A percentile compares a stretch with the other conserved stretches of the same genome.
phyloP scores from a whole-genome alignment of 2,888 invertebrate genomes.

The Dusona sp. region DNA sequence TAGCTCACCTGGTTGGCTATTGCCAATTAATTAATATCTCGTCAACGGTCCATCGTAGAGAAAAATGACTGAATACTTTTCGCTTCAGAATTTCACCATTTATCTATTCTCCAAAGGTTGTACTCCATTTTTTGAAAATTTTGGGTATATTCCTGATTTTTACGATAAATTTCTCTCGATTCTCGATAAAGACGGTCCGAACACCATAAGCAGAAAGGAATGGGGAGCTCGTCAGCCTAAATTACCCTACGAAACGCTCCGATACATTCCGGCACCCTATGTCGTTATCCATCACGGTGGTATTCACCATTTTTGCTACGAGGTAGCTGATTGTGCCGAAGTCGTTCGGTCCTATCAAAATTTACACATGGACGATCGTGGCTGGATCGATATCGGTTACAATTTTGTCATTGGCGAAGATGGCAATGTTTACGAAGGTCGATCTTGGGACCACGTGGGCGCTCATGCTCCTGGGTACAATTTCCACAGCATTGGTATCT shows the following conservation, averaged over 20 bases:
- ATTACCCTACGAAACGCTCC: slow-evolving; percentile 61
- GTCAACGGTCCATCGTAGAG: background rate
- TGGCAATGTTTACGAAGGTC: slow-evolving; percentile 84
- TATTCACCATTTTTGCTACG: slow-evolving; percentile 77
- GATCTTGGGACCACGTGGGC: slow-evolving; percentile 85
- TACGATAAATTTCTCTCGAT: slow-evolving; percentile 12
- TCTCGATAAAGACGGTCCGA: slow-evolving; percentile 74
- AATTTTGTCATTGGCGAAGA: slow-evolving; percentile 86
- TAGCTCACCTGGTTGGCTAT: background rate
- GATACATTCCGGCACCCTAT: slow-evolving; percentile 78
- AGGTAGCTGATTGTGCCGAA: slow-evolving; percentile 75
- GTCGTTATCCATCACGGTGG: slow-evolving; percentile 84
- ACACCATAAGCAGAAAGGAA: slow-evolving; percentile 78
- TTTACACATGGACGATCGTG: slow-evolving; percentile 80
- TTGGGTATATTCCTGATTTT: background rate
- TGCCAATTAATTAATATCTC: background rate
- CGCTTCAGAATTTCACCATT: background rate
- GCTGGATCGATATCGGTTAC: slow-evolving; percentile 84
- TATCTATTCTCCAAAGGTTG: background rate
- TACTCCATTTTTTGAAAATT: background rate
- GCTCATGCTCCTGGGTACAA: slow-evolving; percentile 83
- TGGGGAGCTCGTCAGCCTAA: slow-evolving; percentile 82
- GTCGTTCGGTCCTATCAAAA: slow-evolving; percentile 82
- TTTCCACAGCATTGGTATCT: slow-evolving; percentile 83
- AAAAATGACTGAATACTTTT: background rate